A percentile compares a stretch with the other conserved stretches of the same genome.
Evolutionary conservation across 2,797 vertebrate genomes (phyloP).

Genomic region (Glossophaga mutica): DNA sequence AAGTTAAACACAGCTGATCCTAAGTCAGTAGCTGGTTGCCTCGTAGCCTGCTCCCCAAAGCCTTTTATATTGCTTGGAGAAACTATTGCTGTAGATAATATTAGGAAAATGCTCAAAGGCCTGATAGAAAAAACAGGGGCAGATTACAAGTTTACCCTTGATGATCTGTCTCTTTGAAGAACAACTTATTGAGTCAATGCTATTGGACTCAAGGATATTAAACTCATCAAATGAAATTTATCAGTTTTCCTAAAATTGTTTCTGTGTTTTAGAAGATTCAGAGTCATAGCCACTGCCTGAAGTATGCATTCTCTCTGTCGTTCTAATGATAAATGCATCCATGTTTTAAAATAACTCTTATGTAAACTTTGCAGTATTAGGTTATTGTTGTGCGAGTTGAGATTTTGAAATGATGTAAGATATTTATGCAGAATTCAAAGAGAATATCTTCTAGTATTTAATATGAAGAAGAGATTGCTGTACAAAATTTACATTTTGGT

Average conservation of each 20-base stretch:
- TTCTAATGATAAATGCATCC: slow-evolving; percentile 20
- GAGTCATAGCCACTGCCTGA: neutral
- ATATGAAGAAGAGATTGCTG: neutral
- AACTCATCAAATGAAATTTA: neutral
- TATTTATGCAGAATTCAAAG: neutral
- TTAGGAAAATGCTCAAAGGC: neutral
- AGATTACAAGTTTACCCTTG: neutral
- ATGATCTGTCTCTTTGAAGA: neutral
- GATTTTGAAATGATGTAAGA: slow-evolving; percentile 35
- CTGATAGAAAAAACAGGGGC: neutral
- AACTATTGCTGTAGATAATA: neutral
- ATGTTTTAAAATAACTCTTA: slow-evolving; percentile 52
- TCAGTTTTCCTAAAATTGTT: neutral
- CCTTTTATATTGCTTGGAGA: neutral
- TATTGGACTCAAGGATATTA: neutral
- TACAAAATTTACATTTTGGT: neutral
- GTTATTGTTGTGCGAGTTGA: slow-evolving; percentile 18
- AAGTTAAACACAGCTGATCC: neutral
- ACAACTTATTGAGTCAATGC: neutral
- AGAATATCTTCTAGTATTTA: neutral
- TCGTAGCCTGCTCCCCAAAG: neutral
- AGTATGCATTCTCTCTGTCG: neutral
- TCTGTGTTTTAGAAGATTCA: neutral
- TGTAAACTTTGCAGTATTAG: neutral
- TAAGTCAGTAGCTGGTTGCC: neutral